Evolutionary conservation across 2,888 invertebrate genomes (phyloP).

Genomic region (Silvanus unidentatus): DNA sequence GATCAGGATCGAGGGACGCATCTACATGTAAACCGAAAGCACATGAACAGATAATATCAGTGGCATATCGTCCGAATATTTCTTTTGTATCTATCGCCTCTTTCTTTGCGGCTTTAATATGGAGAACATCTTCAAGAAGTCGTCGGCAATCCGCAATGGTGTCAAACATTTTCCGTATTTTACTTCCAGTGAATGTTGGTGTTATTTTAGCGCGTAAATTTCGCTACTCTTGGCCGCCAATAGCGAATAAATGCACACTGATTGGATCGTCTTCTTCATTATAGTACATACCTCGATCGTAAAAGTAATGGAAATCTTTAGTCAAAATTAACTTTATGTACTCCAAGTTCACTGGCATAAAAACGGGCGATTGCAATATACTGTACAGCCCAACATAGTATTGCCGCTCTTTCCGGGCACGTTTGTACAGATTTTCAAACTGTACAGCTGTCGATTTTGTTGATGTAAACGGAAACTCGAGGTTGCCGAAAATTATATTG

Average conservation of each 20-base stretch:
- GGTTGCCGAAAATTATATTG: background rate
- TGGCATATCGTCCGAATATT: conserved; percentile 44
- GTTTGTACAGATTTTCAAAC: conserved; percentile 9
- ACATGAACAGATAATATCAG: conserved; percentile 51
- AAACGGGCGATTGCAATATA: conserved; percentile 26
- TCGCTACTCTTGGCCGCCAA: conserved; percentile 43
- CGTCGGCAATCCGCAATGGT: conserved; percentile 23
- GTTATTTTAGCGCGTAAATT: conserved; percentile 41
- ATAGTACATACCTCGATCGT: conserved; percentile 32
- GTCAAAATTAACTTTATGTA: conserved; percentile 37
- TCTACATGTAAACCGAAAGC: conserved; percentile 51
- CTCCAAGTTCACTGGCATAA: conserved; percentile 35
- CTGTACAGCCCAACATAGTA: conserved; percentile 28
- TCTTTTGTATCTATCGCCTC: conserved; percentile 42
- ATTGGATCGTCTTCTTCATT: conserved; percentile 36
- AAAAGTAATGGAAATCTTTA: conserved; percentile 39
- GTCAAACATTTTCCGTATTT: conserved; percentile 39
- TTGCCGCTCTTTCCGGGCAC: conserved; percentile 20
- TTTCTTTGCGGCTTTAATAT: conserved; percentile 1
- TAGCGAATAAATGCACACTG: conserved; percentile 28
- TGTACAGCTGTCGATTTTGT: background rate
- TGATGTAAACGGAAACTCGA: background rate
- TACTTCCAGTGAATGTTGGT: conserved; percentile 23
- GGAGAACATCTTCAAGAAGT: conserved; percentile 14
- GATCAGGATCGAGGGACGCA: background rate